Evolutionary conservation across 2,888 invertebrate species (phyloP).

Genomic region (Dichetophora obliterata): DNA sequence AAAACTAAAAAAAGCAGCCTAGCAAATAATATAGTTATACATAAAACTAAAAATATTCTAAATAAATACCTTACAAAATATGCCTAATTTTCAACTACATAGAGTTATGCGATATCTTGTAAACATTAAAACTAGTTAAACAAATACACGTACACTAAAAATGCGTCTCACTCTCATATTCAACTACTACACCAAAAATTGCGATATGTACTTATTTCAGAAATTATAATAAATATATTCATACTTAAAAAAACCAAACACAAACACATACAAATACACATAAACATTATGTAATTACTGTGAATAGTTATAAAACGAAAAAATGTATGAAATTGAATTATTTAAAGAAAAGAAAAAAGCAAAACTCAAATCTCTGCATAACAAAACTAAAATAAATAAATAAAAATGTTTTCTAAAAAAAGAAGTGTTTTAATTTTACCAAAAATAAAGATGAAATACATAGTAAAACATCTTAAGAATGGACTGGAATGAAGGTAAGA

Average conservation of each 20-base stretch:
- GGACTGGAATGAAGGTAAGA: neutral
- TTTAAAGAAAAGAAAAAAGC: constrained; percentile 2
- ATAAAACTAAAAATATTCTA: too few relatives aligned
- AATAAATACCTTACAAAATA: neutral
- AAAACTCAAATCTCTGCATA: constrained; percentile 1
- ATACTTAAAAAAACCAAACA: too few relatives aligned
- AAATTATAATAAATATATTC: too few relatives aligned
- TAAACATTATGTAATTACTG: constrained; percentile 25
- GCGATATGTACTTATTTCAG: too few relatives aligned
- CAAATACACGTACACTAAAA: neutral
- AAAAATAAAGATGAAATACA: neutral
- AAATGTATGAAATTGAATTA: neutral
- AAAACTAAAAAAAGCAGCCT: neutral
- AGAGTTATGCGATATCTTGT: neutral
- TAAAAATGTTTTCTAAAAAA: constrained; percentile 23
- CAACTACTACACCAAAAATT: neutral
- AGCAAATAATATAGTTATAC: too few relatives aligned
- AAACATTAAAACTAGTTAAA: neutral
- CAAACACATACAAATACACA: neutral
- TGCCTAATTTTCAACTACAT: neutral
- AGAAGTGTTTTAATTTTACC: neutral
- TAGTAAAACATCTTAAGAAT: too few relatives aligned
- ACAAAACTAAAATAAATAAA: constrained; percentile 22
- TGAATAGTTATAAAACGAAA: constrained; percentile 25
- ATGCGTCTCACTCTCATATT: constrained; percentile 1